A percentile compares a stretch with the other conserved stretches of the same genome.
Conservation (phyloP, 2,797 vertebrate genomes). For the Enteromius viviparus region DNA sequence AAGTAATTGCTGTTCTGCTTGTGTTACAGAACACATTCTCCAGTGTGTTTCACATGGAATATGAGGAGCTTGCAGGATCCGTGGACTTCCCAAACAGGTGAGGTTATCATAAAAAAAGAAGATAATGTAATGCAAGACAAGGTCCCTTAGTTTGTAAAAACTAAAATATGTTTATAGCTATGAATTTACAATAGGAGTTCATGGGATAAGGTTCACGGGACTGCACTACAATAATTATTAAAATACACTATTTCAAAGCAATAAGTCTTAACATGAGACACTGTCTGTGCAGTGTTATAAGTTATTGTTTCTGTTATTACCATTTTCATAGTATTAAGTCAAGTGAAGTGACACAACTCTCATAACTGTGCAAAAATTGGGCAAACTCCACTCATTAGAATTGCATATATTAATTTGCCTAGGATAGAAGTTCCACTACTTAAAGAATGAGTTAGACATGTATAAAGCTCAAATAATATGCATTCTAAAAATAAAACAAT, state of each 20-base stretch:
- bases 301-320: background rate
- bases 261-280: background rate
- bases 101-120: background rate
- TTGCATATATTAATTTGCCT: too few relatives aligned
- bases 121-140: background rate
- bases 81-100: slow-evolving; percentile 84
- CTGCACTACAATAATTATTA: background rate
- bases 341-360: background rate
- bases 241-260: background rate
- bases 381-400: too few relatives aligned
- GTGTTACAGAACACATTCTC: slow-evolving; percentile 91
- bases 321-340: background rate
- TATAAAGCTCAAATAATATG: too few relatives aligned
- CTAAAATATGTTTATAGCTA: background rate
- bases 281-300: too few relatives aligned
- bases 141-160: background rate
- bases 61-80: slow-evolving; percentile 82
- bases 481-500: too few relatives aligned
- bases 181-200: background rate
- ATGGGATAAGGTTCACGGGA: background rate
- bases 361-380: too few relatives aligned
- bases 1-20: slow-evolving; percentile 42
- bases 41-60: slow-evolving; percentile 96
- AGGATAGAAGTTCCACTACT: too few relatives aligned
- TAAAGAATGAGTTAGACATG: too few relatives aligned